These are phyloP conservation scores for Eulithis testata DNA, from an alignment of 2,888 invertebrate species.

Conservation along the genomic window DNA sequence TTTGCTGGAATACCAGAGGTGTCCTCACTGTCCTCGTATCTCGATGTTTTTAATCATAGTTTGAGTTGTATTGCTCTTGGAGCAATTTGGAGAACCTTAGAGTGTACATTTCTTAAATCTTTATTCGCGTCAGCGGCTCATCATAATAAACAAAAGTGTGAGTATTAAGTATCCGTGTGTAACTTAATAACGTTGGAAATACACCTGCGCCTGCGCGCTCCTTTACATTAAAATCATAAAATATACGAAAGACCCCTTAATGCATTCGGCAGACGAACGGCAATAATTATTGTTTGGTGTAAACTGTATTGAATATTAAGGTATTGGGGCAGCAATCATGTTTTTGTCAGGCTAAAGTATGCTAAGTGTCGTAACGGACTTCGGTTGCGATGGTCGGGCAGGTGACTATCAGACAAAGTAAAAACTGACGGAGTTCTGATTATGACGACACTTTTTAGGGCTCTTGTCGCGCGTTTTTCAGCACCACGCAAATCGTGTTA, in stretches of 20 bases:
- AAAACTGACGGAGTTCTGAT: conserved; percentile 71
- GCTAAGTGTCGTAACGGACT: conserved; percentile 70
- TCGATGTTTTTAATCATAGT: too few species aligned
- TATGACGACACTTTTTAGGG: conserved; percentile 51
- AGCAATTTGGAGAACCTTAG: too few species aligned
- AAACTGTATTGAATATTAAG: conserved; percentile 80
- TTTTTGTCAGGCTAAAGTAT: conserved; percentile 73
- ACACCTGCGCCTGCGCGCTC: conserved; percentile 74
- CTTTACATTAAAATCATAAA: conserved; percentile 74
- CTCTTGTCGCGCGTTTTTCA: conserved; percentile 12
- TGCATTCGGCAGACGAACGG: conserved; percentile 72
- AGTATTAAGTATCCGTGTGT: conserved; percentile 68
- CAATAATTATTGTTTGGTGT: conserved; percentile 81
- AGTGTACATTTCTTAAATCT: background rate
- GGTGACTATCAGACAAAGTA: conserved; percentile 59
- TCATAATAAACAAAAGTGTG: conserved; percentile 64
- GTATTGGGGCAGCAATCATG: conserved; percentile 67
- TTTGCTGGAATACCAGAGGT: too few species aligned
- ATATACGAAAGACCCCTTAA: conserved; percentile 73
- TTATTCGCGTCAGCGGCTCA: conserved; percentile 60
- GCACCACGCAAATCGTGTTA: too few species aligned
- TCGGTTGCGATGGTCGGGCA: conserved; percentile 52
- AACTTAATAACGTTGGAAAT: conserved; percentile 70
- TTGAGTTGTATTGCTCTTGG: too few species aligned
- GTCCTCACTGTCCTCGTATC: too few species aligned